phyloP scores from a whole-genome alignment of 2,113 vertebrate species.

The Falco punctatus region DNA sequence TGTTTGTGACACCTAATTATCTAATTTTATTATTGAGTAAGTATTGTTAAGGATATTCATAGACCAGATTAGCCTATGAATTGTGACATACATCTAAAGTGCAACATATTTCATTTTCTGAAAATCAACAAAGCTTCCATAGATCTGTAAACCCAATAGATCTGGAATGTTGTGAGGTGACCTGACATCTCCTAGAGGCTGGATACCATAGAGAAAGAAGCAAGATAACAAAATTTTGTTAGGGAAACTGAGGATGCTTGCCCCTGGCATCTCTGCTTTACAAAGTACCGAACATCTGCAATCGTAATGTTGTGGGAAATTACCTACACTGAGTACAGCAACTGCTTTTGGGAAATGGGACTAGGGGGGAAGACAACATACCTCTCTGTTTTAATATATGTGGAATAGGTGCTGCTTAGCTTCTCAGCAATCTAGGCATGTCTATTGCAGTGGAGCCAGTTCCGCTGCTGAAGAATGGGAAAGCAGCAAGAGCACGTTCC shows the following conservation, averaged over 20 bases:
- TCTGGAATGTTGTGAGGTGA: not conserved
- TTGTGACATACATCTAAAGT: not conserved
- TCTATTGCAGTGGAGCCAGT: not conserved
- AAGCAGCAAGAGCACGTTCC: not conserved
- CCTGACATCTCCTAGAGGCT: not conserved
- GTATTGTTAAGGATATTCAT: not conserved
- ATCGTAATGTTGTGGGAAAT: not conserved
- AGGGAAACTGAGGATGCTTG: not conserved
- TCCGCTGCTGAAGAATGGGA: not conserved
- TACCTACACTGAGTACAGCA: not conserved
- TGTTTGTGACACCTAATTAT: not conserved
- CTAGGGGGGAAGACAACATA: accelerated
- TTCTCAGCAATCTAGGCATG: not conserved
- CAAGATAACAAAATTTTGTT: not conserved
- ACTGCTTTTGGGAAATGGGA: not conserved
- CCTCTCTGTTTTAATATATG: not conserved
- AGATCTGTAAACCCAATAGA: not conserved
- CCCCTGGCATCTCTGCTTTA: not conserved
- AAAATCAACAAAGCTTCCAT: not conserved
- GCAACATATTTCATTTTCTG: not conserved
- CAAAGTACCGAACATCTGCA: not conserved
- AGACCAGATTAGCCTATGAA: not conserved
- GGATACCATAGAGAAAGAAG: not conserved
- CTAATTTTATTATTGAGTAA: not conserved
- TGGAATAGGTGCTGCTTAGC: not conserved